phyloP scores from a whole-genome alignment of 1,140 invertebrate species.

The Drosophila pruinosa region DNA sequence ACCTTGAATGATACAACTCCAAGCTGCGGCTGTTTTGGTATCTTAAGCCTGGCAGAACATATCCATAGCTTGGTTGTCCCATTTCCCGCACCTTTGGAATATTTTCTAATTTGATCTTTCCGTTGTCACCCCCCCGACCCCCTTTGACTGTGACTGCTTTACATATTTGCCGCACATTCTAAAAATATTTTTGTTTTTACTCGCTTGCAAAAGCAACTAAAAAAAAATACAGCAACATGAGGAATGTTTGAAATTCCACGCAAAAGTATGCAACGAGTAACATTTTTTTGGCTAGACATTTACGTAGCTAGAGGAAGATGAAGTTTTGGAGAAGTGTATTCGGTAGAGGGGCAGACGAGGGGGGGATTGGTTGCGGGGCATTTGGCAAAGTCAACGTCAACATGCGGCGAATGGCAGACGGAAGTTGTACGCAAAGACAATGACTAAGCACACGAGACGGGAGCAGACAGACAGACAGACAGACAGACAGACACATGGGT shows the following conservation, averaged over 20 bases:
- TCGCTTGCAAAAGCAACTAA: slow-evolving; percentile 8
- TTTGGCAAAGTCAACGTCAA: slow-evolving; percentile 54
- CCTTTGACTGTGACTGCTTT: neutral
- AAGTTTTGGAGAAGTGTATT: slow-evolving; percentile 7
- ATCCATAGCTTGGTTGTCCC: slow-evolving; percentile 20
- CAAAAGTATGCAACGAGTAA: slow-evolving; percentile 56
- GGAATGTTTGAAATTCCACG: slow-evolving; percentile 62
- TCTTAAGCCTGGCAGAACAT: slow-evolving; percentile 20
- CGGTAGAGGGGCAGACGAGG: neutral
- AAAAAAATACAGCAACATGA: slow-evolving; percentile 42
- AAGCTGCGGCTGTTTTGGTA: neutral
- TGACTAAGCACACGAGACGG: slow-evolving; percentile 61
- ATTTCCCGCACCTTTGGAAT: slow-evolving; percentile 36
- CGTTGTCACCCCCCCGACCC: neutral
- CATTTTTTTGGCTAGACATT: slow-evolving; percentile 59
- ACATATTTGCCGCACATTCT: slow-evolving; percentile 47
- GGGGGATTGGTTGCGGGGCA: slow-evolving; percentile 15
- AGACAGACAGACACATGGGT: slow-evolving; percentile 20
- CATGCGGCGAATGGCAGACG: slow-evolving; percentile 55
- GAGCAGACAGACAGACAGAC: slow-evolving; percentile 12
- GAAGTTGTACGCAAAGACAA: slow-evolving; percentile 71
- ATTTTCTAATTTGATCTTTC: slow-evolving; percentile 43
- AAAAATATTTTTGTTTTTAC: slow-evolving; percentile 60
- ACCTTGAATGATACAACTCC: neutral
- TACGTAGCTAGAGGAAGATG: slow-evolving; percentile 39